Base-by-base conservation (phyloP, 2,888 invertebrate species). In the Stramonita haemastoma region DNA sequence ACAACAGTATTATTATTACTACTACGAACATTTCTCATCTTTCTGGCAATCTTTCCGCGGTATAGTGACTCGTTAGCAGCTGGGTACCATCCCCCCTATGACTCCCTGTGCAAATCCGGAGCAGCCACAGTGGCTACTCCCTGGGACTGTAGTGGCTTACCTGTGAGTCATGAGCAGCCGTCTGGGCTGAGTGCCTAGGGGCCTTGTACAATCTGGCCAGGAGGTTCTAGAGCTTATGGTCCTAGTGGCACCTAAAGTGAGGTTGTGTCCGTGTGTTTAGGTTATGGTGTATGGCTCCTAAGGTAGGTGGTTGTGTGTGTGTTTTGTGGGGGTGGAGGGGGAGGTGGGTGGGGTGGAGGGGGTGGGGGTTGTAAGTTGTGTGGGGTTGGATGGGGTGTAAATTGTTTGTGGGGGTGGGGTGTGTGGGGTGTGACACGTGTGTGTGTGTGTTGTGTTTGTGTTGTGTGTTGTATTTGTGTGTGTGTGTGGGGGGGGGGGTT, bases 141-240 rank as follows among this genome's bases (percentile, higher is more conserved):
- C 29, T 89, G 89, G 89, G 89, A 89, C 22, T 89, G 89, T 32
- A n/a, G 19, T 0, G 89, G 89, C 6, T 89, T 34, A 15, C 46
- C 46, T 85, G 56, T 89, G 89, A 32, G 89, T 85, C 6, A 8
- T 46, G 57, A 1, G 56, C 34, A 46, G 19, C 46, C 2, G 84
- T 83, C 2, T 84, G 11, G 36, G 32, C 73, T 26, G 86, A 79
- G 11, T 86, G 86, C 6, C n/a, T n/a, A n/a, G n/a, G n/a, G n/a
- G n/a, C n/a, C n/a, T n/a, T n/a, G n/a, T 19, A 60, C 60, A 11
- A 60, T 15, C 60, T 15, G 60, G 13, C 11, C 60, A 11, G 19
- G 60, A 11, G 19, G 60, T 60, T 15, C 13, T 60, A 60, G 60
- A 15, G 19, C 13, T 60, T 15, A 19, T 60, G 19, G 19, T 60